These are phyloP conservation scores for Drosophila burlai DNA, from an alignment of 1,140 invertebrate species.

Conservation along the genomic window DNA sequence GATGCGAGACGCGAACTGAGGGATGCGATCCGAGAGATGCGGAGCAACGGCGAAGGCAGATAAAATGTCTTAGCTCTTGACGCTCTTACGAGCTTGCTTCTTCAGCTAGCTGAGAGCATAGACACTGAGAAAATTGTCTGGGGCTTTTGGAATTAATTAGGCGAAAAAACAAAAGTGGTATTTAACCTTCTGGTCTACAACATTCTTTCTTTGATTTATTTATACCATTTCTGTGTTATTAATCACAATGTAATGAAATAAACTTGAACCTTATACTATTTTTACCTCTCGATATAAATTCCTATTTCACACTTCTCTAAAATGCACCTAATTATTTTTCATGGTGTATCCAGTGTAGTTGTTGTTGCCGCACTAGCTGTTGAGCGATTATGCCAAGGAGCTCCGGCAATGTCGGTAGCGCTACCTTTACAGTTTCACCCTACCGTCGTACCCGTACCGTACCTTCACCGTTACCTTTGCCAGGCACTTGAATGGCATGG, in stretches of 20 bases:
- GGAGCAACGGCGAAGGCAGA: slow-evolving; percentile 53
- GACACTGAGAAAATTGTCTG: not conserved
- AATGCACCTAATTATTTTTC: not conserved
- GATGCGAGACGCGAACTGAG: slow-evolving; percentile 6
- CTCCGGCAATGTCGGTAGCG: slow-evolving; percentile 36
- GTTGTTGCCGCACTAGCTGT: slow-evolving; percentile 46
- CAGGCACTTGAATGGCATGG: slow-evolving; percentile 71
- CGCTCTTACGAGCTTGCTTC: slow-evolving; percentile 16
- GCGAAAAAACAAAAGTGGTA: no score
- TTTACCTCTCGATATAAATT: not conserved
- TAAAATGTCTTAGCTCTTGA: slow-evolving; percentile 76
- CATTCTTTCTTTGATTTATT: no score
- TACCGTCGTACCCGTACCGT: not conserved
- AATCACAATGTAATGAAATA: no score
- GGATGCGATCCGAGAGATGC: slow-evolving; percentile 19
- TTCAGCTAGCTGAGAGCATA: slow-evolving; percentile 12
- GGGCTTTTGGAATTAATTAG: not conserved
- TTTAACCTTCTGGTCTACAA: no score
- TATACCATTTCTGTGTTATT: not conserved
- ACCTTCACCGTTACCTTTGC: slow-evolving; percentile 7
- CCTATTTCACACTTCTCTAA: not conserved
- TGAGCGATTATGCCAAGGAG: slow-evolving; percentile 82
- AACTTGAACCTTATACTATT: no score
- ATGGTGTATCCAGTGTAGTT: slow-evolving; percentile 11
- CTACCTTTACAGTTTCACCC: slow-evolving; percentile 33